Conservation (phyloP, 2,113 vertebrate species). For the Gambusia affinis region DNA sequence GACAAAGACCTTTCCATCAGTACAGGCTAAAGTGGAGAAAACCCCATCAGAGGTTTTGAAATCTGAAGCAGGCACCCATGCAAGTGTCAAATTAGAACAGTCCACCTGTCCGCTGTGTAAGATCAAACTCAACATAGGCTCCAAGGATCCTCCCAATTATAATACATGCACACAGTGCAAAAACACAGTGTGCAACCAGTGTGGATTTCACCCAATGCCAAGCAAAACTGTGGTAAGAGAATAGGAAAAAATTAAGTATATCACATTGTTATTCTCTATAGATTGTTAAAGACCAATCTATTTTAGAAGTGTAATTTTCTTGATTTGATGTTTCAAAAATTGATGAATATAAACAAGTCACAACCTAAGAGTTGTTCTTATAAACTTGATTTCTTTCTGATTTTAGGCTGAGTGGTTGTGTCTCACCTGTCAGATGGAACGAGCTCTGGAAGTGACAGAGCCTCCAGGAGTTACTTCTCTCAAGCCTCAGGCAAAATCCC, state of each 20-base stretch:
- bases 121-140: constrained; percentile 82
- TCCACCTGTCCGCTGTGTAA: constrained; percentile 89
- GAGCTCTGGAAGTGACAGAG: constrained; percentile 83
- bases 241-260: not conserved
- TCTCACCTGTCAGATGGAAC: constrained; percentile 93
- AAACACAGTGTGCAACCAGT: constrained; percentile 89
- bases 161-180: constrained; percentile 92
- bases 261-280: not conserved
- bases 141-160: constrained; percentile 87
- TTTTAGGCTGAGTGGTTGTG: constrained; percentile 89
- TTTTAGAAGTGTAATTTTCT: not conserved
- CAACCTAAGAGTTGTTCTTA: not conserved
- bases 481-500: constrained; percentile 68
- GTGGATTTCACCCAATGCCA: constrained; percentile 91
- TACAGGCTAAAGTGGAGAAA: constrained; percentile 68
- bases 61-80: constrained; percentile 28
- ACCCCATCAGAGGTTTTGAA: constrained; percentile 49
- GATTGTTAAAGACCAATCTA: not conserved
- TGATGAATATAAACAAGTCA: not conserved
- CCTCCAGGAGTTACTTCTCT: constrained; percentile 55
- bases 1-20: constrained; percentile 29
- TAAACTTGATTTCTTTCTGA: not conserved
- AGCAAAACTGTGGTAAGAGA: constrained; percentile 81
- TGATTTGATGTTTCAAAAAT: not conserved
- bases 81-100: constrained; percentile 46